These are phyloP conservation scores for Pemphigus obesinymphae DNA, from an alignment of 1,140 invertebrate genomes.

Conservation along the genomic window DNA sequence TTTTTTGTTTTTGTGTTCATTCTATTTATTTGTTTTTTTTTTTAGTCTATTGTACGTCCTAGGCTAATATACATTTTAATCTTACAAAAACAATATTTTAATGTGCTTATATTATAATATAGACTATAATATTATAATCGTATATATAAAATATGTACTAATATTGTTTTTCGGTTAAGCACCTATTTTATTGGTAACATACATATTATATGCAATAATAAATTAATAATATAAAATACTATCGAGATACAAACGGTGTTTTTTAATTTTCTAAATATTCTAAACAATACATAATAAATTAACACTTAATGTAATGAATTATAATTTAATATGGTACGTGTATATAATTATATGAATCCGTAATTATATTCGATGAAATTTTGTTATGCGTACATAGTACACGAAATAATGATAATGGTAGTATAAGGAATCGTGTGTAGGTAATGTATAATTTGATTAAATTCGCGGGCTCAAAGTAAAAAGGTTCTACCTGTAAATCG, in stretches of 20 bases:
- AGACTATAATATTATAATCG: no score
- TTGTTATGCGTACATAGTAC: no score
- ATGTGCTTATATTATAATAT: background rate
- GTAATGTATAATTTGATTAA: no score
- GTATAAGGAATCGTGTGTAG: no score
- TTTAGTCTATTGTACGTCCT: background rate
- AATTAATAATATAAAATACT: background rate
- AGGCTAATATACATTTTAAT: background rate
- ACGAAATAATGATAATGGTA: no score
- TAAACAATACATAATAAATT: background rate
- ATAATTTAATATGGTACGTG: no score
- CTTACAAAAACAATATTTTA: background rate
- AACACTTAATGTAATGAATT: no score
- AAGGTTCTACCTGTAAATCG: no score
- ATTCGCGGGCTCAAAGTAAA: no score
- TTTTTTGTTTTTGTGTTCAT: background rate
- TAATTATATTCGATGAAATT: no score
- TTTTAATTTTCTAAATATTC: background rate
- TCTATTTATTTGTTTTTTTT: background rate
- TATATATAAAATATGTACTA: no score
- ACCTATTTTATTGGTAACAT: background rate
- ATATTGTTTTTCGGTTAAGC: background rate
- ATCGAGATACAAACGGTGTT: background rate
- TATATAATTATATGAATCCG: no score
- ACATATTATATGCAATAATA: background rate